Base-by-base conservation (phyloP, 2,888 invertebrate genomes). In the Oscheius sp. region DNA sequence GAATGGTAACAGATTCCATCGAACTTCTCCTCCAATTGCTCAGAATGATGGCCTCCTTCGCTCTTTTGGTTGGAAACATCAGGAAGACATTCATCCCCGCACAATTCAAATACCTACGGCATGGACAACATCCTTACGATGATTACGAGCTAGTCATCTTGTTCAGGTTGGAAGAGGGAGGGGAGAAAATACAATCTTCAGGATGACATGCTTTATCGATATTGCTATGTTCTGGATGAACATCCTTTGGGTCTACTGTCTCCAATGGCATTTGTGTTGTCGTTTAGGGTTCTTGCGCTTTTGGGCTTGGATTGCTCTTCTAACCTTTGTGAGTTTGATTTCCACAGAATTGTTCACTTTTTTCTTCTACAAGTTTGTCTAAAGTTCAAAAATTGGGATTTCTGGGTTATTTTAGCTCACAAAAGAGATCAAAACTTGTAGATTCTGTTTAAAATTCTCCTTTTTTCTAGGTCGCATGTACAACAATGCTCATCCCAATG, bases 161-260 rank as follows among this genome's bases (percentile, higher is more conserved):
- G 27, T 83, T 84, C 72, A 75, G 80, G 83, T 84, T 37, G 37
- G 15, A 37, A 37, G 15, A 37, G 15, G 15, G 15, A 37, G 8
- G 8, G 8, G 8, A 37, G 37, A 37, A 37, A 37, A 37, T 31
- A 23, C 12, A 23, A 15, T 39, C 68, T 76, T 8, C 69, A 82
- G 83, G 34, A 74, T 81, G 33, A 84, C 85, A 0, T 71, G 81
- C 2, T 77, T 79, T 39, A 69, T 85, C 10, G 85, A 85, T 53
- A 76, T 83, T 58, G 69, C 82, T 25, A 79, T 85, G 79, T 85
- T 85, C 73, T 82, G 82, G 84, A 75, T 81, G 69, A 82, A 79
- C 37, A 73, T 74, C 31, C 48, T 82, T 45, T 80, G 79, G 67
- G 82, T 76, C 15, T 81, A 80, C 17, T 83, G 80, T 55, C 72